phyloP scores from a whole-genome alignment of 2,113 vertebrate species.

The Cettia cetti region DNA sequence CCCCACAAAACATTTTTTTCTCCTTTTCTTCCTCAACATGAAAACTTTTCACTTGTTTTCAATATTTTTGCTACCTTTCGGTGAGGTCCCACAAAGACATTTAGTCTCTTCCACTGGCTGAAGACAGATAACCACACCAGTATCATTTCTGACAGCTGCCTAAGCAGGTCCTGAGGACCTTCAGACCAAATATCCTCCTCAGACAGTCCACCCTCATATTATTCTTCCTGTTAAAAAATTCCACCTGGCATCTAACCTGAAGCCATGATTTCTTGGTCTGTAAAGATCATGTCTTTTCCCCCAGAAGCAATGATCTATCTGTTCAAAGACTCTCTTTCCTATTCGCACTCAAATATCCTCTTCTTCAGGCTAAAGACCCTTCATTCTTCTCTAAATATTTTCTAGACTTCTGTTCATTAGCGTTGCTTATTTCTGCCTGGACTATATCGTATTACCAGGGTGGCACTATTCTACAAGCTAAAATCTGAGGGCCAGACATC shows the following conservation, averaged over 20 bases:
- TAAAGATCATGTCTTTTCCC: not conserved
- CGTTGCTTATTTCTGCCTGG: not conserved
- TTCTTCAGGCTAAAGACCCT: not conserved
- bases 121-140: not conserved
- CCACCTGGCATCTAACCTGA: not conserved
- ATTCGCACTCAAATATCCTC: not conserved
- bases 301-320: not conserved
- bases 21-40: not conserved
- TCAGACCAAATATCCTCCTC: not conserved
- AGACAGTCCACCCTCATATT: not conserved
- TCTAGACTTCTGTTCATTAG: not conserved
- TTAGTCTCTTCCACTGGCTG: not conserved
- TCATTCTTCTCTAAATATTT: not conserved
- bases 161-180: not conserved
- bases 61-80: not conserved
- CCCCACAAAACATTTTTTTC: not conserved
- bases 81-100: not conserved
- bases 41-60: not conserved
- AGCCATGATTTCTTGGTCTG: not conserved
- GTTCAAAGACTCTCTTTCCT: not conserved
- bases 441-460: not conserved
- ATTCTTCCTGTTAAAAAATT: not conserved
- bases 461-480: not conserved
- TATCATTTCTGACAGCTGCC: not conserved
- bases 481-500: not conserved